Percentiles rank a stretch among this genome's conserved stretches.
Evolutionary conservation across 2,113 vertebrate genomes (phyloP).

Genomic region (Collichthys lucidus): DNA sequence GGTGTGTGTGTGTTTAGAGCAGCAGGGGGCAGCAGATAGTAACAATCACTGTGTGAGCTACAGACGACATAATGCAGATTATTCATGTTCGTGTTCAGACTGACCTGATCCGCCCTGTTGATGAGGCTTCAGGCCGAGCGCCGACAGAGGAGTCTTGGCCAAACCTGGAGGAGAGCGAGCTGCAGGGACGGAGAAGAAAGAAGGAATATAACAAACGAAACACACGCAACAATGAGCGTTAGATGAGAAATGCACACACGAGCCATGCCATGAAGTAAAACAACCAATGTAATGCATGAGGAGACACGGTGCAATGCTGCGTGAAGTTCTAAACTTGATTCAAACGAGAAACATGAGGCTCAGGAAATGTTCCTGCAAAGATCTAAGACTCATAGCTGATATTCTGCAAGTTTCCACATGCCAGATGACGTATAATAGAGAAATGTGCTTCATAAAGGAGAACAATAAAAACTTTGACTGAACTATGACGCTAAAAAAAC

Average conservation of each 20-base stretch:
- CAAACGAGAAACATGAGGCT: background rate
- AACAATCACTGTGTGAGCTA: background rate
- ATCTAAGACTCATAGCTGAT: too few relatives aligned
- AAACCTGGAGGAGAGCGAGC: constrained; percentile 90
- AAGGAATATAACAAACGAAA: background rate
- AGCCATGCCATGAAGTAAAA: background rate
- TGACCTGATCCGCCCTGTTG: constrained; percentile 88
- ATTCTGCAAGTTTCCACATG: too few relatives aligned
- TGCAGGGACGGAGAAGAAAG: constrained; percentile 44
- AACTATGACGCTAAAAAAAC: background rate
- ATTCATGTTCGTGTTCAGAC: constrained; percentile 48
- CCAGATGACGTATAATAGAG: too few relatives aligned
- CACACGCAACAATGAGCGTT: background rate
- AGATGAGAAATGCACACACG: background rate
- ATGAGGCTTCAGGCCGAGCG: constrained; percentile 90
- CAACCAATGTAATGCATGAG: background rate
- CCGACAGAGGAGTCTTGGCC: constrained; percentile 90
- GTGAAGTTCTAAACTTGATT: background rate
- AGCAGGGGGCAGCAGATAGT: constrained; percentile 52
- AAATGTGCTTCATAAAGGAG: too few relatives aligned
- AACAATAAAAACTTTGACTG: background rate
- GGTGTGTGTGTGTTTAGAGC: background rate
- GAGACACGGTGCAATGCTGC: background rate
- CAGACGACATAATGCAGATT: constrained; percentile 17
- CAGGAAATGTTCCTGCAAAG: too few relatives aligned